Percentiles rank a stretch among this genome's conserved stretches.
Conservation (phyloP, 2,797 vertebrate species). For the Rhadinocentrus ornatus region DNA sequence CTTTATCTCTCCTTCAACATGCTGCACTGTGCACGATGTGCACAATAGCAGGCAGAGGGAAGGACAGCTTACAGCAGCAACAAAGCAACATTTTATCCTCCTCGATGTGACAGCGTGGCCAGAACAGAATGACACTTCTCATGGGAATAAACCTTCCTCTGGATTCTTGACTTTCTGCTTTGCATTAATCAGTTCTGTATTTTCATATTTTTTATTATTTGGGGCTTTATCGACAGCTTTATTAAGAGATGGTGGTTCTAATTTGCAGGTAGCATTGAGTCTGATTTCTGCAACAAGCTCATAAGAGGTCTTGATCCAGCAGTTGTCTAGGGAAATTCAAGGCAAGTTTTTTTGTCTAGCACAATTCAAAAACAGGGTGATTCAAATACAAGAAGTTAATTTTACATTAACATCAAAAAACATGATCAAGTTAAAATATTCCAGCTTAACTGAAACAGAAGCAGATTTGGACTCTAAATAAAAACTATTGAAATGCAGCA, state of each 20-base stretch:
- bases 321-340: constrained; percentile 60
- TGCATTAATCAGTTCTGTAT: constrained; percentile 41
- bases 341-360: no score
- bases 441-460: no score
- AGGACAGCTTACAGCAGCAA: constrained; percentile 57
- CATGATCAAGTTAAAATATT: no score
- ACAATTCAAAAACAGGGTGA: no score
- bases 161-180: constrained; percentile 20
- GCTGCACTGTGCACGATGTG: constrained; percentile 47
- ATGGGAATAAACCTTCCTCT: constrained; percentile 42
- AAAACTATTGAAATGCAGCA: no score
- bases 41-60: constrained; percentile 40
- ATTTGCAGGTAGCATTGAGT: constrained; percentile 27
- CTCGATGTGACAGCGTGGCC: constrained; percentile 57
- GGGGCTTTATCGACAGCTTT: neutral
- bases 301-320: constrained; percentile 59
- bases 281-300: constrained; percentile 7
- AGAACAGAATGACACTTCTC: constrained; percentile 36
- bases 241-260: constrained; percentile 16
- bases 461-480: no score
- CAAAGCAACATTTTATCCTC: constrained; percentile 61
- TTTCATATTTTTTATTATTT: constrained; percentile 4
- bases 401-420: no score
- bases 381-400: no score
- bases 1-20: constrained; percentile 78